Percentiles rank a stretch among this genome's conserved stretches.
phyloP scores from a whole-genome alignment of 1,140 invertebrate genomes.

The Macrotrachela quadricornifera region DNA sequence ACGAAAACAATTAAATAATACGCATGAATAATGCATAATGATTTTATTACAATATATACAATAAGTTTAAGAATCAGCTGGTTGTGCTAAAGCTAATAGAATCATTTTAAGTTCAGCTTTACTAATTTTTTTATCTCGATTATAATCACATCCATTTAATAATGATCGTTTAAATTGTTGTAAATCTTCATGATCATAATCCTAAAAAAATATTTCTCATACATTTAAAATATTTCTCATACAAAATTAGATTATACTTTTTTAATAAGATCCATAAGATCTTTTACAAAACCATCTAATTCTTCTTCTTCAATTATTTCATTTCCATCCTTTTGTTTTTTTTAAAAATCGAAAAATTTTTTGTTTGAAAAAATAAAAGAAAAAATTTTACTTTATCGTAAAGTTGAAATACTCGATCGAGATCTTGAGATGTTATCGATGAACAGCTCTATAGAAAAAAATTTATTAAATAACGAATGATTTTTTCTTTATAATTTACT shows the following conservation, averaged over 20 bases:
- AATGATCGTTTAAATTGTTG: conserved; percentile 68
- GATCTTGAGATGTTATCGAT: conserved; percentile 52
- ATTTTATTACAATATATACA: too few species aligned
- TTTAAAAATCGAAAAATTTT: too few species aligned
- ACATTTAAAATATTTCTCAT: neutral
- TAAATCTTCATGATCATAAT: conserved; percentile 68
- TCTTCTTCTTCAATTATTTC: conserved; percentile 81
- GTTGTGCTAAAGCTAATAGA: conserved; percentile 22
- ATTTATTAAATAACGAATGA: neutral
- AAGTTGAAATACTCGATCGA: conserved; percentile 65
- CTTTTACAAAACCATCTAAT: conserved; percentile 67
- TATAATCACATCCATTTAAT: conserved; percentile 63
- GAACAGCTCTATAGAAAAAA: conserved; percentile 40
- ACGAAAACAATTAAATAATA: too few species aligned
- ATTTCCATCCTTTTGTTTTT: conserved; percentile 44
- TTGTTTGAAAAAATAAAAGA: too few species aligned
- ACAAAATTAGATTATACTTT: neutral
- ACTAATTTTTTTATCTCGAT: conserved; percentile 72
- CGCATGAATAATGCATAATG: too few species aligned
- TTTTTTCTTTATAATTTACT: too few species aligned
- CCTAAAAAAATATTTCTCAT: conserved; percentile 37
- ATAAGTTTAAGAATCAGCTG: too few species aligned
- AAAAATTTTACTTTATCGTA: conserved; percentile 54
- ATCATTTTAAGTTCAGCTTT: conserved; percentile 79
- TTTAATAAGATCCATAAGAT: conserved; percentile 50